Percentiles rank a stretch among this genome's conserved stretches.
Conservation (phyloP, 1,140 invertebrate species). For the Nomia melanderi region DNA sequence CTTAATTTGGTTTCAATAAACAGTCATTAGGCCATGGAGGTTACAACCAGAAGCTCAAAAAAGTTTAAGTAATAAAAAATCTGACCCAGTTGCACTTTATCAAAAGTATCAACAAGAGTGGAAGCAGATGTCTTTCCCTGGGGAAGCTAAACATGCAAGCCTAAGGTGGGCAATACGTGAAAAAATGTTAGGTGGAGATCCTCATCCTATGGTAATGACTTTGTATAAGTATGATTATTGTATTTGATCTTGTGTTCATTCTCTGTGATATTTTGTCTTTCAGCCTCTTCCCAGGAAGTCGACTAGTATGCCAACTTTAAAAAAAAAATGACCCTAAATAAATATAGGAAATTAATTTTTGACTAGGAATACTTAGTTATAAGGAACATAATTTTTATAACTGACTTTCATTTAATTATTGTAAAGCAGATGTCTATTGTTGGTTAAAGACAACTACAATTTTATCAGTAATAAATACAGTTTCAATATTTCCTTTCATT, state of each 20-base stretch:
- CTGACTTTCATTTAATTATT: background rate
- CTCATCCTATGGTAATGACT: slow-evolving; percentile 71
- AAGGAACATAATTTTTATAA: background rate
- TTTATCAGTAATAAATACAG: background rate
- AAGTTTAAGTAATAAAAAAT: slow-evolving; percentile 74
- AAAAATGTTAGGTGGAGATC: slow-evolving; percentile 81
- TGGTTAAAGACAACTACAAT: slow-evolving; percentile 10
- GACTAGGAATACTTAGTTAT: background rate
- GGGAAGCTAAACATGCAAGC: slow-evolving; percentile 83
- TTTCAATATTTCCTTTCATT: slow-evolving; percentile 16
- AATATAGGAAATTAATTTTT: slow-evolving; percentile 6
- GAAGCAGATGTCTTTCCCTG: slow-evolving; percentile 87
- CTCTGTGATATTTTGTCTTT: slow-evolving; percentile 46
- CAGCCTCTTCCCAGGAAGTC: slow-evolving; percentile 70
- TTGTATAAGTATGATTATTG: slow-evolving; percentile 5
- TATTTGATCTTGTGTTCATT: slow-evolving; percentile 14
- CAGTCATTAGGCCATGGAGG: slow-evolving; percentile 81
- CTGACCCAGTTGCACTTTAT: slow-evolving; percentile 88
- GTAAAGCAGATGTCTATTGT: background rate
- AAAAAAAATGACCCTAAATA: slow-evolving; percentile 35
- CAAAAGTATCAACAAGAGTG: slow-evolving; percentile 88
- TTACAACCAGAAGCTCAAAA: slow-evolving; percentile 69
- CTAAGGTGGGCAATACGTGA: slow-evolving; percentile 84
- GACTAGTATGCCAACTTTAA: slow-evolving; percentile 49
- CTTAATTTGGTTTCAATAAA: slow-evolving; percentile 20